Base-by-base conservation (phyloP, 1,140 invertebrate genomes). In the Hermatobates lingyangjiaoensis region DNA sequence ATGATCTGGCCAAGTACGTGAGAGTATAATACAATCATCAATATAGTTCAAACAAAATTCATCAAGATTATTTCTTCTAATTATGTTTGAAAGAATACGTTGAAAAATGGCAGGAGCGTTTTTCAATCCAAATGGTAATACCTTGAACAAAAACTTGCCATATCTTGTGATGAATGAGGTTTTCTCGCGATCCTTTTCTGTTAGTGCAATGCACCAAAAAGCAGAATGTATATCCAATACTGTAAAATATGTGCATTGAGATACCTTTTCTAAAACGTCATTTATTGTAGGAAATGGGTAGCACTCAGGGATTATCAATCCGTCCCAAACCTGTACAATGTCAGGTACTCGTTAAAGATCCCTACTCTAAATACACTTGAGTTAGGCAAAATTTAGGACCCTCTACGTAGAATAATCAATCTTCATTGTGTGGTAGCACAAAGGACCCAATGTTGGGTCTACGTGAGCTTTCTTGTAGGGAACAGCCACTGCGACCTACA, bases 1-100 rank as follows among this genome's bases (percentile, higher is more conserved):
- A 28, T 61, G 59, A 51, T 61, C 54, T 27, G 54, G 27, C 38
- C 56, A 62, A 10, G 54, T 50, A 48, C 51, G 27, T 25, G 57
- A 53, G 44, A 50, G 50, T 56, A 59, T 54, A 51, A 62, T 46
- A 54, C 58, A 59, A 54, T 55, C 49, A 25, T 57, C 61, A 18
- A 57, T 55, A 40, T 54, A 45, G 65, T 66, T 67, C 57, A 69
- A 66, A 67, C 67, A 68, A 70, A 51, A 66, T 64, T 46, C 66
- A 65, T 12, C 68, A 63, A n/a, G 59, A 54, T 45, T 66, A 64
- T 40, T 63, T 66, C 51, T 65, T 66, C 49, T 69, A 67, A 50
- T 68, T 62, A 57, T 67, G 39, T 44, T 45, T 18, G 23, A 45
- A 45, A 61, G 46, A 34, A 61, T 57, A 40, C 66, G 52, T 69